Base-by-base conservation (phyloP, 1,140 invertebrate species). In the Drosophila bifasciata region DNA sequence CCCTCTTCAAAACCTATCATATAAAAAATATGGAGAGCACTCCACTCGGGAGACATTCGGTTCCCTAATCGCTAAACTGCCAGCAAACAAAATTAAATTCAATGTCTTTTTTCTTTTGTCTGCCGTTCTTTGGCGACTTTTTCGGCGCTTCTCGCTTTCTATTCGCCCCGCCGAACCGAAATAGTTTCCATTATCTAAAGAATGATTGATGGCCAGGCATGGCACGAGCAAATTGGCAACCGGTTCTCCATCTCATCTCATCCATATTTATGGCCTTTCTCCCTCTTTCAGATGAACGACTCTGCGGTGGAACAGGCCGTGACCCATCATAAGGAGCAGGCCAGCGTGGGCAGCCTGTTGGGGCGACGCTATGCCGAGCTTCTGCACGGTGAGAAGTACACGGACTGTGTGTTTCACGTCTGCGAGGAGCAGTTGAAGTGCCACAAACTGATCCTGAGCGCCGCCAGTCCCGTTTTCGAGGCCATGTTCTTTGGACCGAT, bases 381-480 rank as follows among this genome's bases (percentile, higher is more conserved):
- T 1, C 21, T 91, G 49, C 72, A 53, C 2, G 53, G 56, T 0
- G 81, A 89, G 25, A 91, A 91, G 60, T 61, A 84, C 57, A 88
- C 69, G 8, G 91, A 91, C 40, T 91, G 91, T 55, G 68, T 90
- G 9, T 91, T 91, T 44, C 76, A 83, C 46, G 74, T 91, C 15
- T 76, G 72, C 21, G 80, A 79, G 3, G 44, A 77, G 36, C 75
- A 78, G 49, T n/a, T 91, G 1, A 89, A 89, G 41, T 78, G 81
- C 7, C 95, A 96, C 78, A 95, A 95, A 89, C 86, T 95, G 36
- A 94, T 96, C 57, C 77, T 96, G 23, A 93, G 93, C 7, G 93
- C 94, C 9, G 93, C 93, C 72, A 95, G 95, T 91, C 95, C 95
- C 4, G 95, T 96, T n/a, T 96, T 96, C 83, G 95, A 96, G 89